phyloP scores from a whole-genome alignment of 2,113 vertebrate species.

The Deroptyus accipitrinus region DNA sequence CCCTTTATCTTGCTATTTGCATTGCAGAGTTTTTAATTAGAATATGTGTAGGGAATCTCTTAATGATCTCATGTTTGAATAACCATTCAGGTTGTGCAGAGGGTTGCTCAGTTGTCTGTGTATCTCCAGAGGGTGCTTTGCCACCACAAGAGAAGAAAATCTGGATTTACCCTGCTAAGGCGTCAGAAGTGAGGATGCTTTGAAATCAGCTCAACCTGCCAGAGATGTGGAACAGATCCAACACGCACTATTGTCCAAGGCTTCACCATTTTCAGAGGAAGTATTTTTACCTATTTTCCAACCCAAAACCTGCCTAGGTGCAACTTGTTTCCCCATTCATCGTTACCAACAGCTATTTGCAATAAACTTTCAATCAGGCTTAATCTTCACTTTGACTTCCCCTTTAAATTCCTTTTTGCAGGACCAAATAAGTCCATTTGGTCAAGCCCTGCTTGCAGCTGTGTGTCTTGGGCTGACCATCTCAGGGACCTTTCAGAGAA shows the following conservation, averaged over 20 bases:
- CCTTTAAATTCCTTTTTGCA: background rate
- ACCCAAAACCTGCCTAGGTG: background rate
- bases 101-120: background rate
- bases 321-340: background rate
- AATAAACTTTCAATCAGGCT: background rate
- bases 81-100: conserved; percentile 14
- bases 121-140: conserved; percentile 45
- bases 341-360: background rate
- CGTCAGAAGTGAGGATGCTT: background rate
- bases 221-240: background rate
- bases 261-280: background rate
- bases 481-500: background rate
- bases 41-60: conserved; percentile 60
- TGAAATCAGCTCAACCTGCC: background rate
- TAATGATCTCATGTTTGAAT: conserved; percentile 55
- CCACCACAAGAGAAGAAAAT: background rate
- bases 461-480: fast-evolving
- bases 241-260: background rate
- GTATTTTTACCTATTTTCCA: background rate
- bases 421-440: background rate
- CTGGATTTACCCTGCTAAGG: background rate
- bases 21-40: conserved; percentile 70
- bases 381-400: background rate
- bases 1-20: conserved; percentile 67
- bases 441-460: background rate